Evolutionary conservation across 2,888 invertebrate genomes (phyloP), one percentile per base, ranked within the genome.

Genomic region (Salpingus planirostris): DNA sequence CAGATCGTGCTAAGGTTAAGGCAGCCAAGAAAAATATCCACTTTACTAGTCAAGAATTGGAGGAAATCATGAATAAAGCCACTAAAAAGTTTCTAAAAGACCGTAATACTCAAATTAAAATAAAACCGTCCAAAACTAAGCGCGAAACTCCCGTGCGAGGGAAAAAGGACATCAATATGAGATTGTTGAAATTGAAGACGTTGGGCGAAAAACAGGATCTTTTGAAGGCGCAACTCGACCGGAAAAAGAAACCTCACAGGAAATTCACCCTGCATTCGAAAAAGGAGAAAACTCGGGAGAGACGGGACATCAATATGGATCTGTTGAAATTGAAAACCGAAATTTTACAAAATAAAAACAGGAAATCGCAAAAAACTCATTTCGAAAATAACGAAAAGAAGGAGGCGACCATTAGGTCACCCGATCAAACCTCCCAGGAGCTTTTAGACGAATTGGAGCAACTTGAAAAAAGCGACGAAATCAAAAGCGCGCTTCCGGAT

Each of bases 301-400:
- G 37, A 31, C 46, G 59, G 14, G 55, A 53, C 22, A 59, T 62
- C 18, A 60, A 60, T 32, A 50, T 60, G 49, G 52, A 55, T 10
- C 27, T 59, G 26, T 37, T 60, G 7, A 53, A 55, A 14, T n/a
- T n/a, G n/a, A n/a, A n/a, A n/a, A n/a, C n/a, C n/a, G n/a, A n/a
- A n/a, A n/a, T n/a, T n/a, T n/a, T n/a, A n/a, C n/a, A n/a, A n/a
- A n/a, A n/a, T n/a, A n/a, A n/a, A n/a, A 52, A 39, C 26, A 46
- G 0, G 41, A 35, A 25, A 23, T 28, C 14, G 6, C 15, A 21
- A 27, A 15, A n/a, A 31, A 25, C 34, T 33, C 30, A 26, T 7
- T 38, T 42, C 26, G 37, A 38, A 10, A 27, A 42, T 11, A 34
- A 31, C 2, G 42, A 44, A 22, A 40, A 32, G 13, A 42, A 44